phyloP scores from a whole-genome alignment of 2,113 vertebrate species.

The Dunckerocampus dactyliophorus region DNA sequence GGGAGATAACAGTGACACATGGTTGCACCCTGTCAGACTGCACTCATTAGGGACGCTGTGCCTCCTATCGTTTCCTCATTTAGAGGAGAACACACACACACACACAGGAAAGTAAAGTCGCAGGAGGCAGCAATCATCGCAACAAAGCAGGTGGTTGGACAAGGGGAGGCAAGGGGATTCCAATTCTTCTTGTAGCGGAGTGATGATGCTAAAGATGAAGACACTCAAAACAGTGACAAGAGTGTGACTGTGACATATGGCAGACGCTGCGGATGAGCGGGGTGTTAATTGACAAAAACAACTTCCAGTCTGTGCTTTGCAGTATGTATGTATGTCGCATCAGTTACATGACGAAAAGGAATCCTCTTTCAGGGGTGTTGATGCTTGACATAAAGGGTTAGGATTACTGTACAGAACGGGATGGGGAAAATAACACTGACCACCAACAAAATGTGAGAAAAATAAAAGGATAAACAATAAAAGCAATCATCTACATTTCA shows the following conservation, averaged over 20 bases:
- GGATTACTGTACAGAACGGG: too few relatives aligned
- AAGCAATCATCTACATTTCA: too few relatives aligned
- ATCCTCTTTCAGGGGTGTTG: too few relatives aligned
- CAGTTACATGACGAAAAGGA: too few relatives aligned
- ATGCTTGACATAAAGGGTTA: too few relatives aligned
- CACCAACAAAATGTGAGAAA: too few relatives aligned
- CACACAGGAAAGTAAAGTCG: conserved; percentile 10
- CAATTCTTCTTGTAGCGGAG: not conserved
- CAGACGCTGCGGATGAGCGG: conserved; percentile 13
- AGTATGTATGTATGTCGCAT: not conserved
- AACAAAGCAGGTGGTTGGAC: conserved; percentile 36
- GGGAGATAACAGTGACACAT: conserved; percentile 45
- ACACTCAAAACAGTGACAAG: conserved; percentile 15
- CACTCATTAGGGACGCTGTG: conserved; percentile 48
- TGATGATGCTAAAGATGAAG: conserved; percentile 13
- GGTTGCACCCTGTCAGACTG: conserved; percentile 44
- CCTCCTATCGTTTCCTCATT: conserved; percentile 53
- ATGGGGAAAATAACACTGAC: too few relatives aligned
- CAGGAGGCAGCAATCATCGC: conserved; percentile 42
- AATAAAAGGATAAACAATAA: too few relatives aligned
- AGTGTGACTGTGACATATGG: conserved; percentile 27
- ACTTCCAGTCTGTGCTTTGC: conserved; percentile 10
- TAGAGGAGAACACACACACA: conserved; percentile 18
- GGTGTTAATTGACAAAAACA: conserved; percentile 40
- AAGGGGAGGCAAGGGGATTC: not conserved